Evolutionary conservation across 2,113 vertebrate species (phyloP).

Genomic region (Polypterus bichir): DNA sequence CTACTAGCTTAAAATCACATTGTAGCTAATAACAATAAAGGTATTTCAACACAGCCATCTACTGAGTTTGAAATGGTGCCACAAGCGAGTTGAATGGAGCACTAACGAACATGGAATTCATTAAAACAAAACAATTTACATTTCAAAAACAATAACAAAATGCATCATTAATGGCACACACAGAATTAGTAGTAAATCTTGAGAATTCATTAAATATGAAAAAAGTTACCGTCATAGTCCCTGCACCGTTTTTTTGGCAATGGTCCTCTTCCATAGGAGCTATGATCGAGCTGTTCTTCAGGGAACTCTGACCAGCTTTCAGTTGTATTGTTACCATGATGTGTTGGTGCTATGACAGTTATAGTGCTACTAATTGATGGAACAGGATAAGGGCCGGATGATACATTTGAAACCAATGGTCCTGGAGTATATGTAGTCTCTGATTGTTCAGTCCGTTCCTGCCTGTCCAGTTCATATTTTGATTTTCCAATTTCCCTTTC

Average conservation of each 20-base stretch:
- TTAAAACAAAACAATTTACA: too few relatives aligned
- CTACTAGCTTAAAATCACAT: too few relatives aligned
- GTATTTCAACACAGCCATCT: too few relatives aligned
- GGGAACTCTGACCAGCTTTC: conserved; percentile 91
- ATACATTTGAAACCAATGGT: conserved; percentile 58
- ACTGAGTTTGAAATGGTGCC: too few relatives aligned
- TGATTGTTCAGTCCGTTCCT: conserved; percentile 45
- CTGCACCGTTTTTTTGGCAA: conserved; percentile 85
- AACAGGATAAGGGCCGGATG: conserved; percentile 79
- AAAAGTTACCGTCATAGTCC: conserved; percentile 81
- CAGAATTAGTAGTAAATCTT: neutral
- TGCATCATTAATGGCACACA: too few relatives aligned
- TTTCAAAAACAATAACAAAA: too few relatives aligned
- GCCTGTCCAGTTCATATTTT: conserved; percentile 77
- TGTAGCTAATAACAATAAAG: too few relatives aligned
- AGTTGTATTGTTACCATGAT: conserved; percentile 82
- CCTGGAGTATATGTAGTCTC: conserved; percentile 71
- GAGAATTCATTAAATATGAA: neutral
- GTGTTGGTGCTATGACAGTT: conserved; percentile 84
- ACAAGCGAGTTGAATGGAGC: too few relatives aligned
- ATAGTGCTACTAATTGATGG: conserved; percentile 89
- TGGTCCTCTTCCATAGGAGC: conserved; percentile 65
- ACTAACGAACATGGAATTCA: too few relatives aligned
- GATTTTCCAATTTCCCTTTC: conserved; percentile 80
- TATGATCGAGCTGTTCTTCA: conserved; percentile 73